Conservation (phyloP, 2,113 vertebrate species). For the Zosterops japonicus region DNA sequence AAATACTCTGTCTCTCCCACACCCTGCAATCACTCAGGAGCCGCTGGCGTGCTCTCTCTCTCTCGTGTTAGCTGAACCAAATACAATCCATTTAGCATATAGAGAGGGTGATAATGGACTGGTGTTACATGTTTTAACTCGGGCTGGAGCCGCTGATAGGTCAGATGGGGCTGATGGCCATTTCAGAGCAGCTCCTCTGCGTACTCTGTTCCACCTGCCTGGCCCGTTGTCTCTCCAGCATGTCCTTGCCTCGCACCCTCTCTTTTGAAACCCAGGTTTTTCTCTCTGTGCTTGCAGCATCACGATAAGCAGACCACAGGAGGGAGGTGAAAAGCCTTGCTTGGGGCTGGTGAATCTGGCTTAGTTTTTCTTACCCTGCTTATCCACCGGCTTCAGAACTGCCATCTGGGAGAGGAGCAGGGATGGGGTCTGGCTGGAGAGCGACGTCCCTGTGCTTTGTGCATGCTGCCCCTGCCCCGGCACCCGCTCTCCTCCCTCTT, state of each 20-base stretch:
- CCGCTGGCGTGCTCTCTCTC: background rate
- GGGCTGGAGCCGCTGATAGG: background rate
- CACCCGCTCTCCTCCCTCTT: background rate
- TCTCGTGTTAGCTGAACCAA: background rate
- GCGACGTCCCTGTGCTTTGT: fast-evolving
- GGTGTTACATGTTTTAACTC: fast-evolving
- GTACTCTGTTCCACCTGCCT: background rate
- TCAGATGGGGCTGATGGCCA: background rate
- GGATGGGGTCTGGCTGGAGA: background rate
- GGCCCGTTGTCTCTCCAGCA: background rate
- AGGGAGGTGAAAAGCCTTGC: background rate
- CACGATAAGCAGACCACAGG: background rate
- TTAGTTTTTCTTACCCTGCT: background rate
- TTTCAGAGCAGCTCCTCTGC: background rate
- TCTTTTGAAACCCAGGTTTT: background rate
- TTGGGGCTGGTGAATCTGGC: fast-evolving
- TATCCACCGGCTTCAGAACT: fast-evolving
- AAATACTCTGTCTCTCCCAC: background rate
- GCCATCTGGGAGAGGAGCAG: background rate
- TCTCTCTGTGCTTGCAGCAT: background rate
- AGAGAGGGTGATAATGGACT: slow-evolving; percentile 1
- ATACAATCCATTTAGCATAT: slow-evolving; percentile 7
- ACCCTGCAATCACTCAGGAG: slow-evolving; percentile 19
- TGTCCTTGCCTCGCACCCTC: background rate
- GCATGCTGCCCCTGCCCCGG: background rate